These are phyloP conservation scores for Pungitius pungitius DNA, from an alignment of 2,113 vertebrate species.

Conservation along the genomic window DNA sequence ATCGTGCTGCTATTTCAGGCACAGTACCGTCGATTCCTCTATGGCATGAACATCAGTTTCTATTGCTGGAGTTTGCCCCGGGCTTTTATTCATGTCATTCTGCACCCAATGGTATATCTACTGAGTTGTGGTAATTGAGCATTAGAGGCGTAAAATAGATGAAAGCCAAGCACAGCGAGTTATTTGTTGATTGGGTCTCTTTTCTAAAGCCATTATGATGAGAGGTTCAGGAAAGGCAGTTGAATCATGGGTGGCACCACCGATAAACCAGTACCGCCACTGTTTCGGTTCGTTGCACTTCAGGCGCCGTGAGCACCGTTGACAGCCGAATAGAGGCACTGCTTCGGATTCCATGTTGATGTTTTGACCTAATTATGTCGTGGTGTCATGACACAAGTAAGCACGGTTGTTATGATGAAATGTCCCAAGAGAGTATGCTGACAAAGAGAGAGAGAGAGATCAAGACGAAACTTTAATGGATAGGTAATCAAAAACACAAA, in stretches of 20 bases:
- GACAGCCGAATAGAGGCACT: too few species aligned
- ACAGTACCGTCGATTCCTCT: constrained; percentile 44
- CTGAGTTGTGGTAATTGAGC: constrained; percentile 13
- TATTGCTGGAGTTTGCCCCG: constrained; percentile 33
- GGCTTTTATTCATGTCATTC: constrained; percentile 47
- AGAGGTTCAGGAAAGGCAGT: neutral
- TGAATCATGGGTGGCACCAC: neutral
- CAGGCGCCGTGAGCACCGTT: neutral
- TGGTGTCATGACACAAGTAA: neutral
- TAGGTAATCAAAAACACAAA: neutral
- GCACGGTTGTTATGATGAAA: neutral
- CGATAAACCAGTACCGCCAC: too few species aligned
- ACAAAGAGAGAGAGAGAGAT: neutral
- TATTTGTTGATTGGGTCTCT: constrained; percentile 37
- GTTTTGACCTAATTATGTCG: neutral
- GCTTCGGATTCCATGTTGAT: too few species aligned
- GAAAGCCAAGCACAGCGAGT: constrained; percentile 40
- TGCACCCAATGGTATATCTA: constrained; percentile 19
- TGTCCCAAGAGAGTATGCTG: neutral
- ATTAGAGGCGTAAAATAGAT: constrained; percentile 44
- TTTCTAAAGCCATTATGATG: constrained; percentile 23
- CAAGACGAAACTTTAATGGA: neutral
- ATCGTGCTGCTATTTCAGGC: constrained; percentile 66
- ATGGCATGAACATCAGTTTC: constrained; percentile 45
- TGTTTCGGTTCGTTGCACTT: neutral